These are phyloP conservation scores for Loris lydekkerianus DNA, from an alignment of 2,797 vertebrate species.

Conservation along the genomic window DNA sequence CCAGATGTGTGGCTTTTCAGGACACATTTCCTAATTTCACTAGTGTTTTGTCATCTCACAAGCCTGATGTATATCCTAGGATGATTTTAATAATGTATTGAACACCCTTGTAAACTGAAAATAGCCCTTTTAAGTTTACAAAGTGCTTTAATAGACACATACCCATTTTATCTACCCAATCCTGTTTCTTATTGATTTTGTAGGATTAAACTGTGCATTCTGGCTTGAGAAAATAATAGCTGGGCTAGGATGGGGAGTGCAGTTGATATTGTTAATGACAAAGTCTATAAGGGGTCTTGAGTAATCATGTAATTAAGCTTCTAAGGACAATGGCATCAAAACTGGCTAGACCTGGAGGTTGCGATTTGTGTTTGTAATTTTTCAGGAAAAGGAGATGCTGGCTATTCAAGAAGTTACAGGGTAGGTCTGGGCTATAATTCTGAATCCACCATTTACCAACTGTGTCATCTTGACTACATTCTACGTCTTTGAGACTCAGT, in stretches of 20 bases:
- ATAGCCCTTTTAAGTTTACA: slow-evolving; percentile 31
- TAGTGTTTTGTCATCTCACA: neutral
- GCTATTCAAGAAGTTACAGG: neutral
- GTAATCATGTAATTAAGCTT: slow-evolving; percentile 3
- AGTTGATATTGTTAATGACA: neutral
- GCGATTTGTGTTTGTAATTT: neutral
- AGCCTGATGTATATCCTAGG: neutral
- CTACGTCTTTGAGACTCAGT: neutral
- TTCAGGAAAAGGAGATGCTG: neutral
- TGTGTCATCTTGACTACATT: neutral
- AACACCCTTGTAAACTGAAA: neutral
- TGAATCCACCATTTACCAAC: neutral
- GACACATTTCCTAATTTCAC: neutral
- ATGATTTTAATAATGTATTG: slow-evolving; percentile 42
- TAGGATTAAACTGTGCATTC: neutral
- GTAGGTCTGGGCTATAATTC: neutral
- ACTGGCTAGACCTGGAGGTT: neutral
- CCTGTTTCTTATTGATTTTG: neutral
- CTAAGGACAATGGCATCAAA: neutral
- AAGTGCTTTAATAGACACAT: neutral
- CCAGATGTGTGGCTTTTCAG: neutral
- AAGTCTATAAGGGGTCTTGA: neutral
- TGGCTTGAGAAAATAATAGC: slow-evolving; percentile 35
- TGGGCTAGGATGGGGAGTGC: neutral
- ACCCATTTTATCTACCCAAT: neutral